A percentile compares a stretch with the other conserved stretches of the same genome.
These are phyloP conservation scores for Coregonus sp. DNA, from an alignment of 2,797 vertebrate genomes.

Conservation along the genomic window DNA sequence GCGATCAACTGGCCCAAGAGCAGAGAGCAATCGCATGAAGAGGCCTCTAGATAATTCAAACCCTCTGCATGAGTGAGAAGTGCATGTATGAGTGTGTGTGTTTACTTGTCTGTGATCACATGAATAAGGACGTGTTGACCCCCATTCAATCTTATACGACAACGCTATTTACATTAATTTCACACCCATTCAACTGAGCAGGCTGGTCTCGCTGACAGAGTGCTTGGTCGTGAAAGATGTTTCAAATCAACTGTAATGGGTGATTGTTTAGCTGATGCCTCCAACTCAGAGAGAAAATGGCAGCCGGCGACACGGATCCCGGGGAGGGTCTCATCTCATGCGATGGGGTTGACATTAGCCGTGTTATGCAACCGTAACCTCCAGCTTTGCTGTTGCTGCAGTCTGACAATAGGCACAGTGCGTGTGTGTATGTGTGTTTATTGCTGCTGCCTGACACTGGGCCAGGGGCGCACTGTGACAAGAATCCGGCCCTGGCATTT, in stretches of 20 bases:
- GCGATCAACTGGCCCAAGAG: background rate
- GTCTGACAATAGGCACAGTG: constrained; percentile 21
- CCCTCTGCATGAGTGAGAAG: background rate
- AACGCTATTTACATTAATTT: constrained; percentile 7
- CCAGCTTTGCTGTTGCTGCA: constrained; percentile 45
- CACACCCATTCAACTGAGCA: constrained; percentile 12
- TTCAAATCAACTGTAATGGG: constrained; percentile 25
- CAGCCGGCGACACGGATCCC: constrained; percentile 46
- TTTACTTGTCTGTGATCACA: background rate
- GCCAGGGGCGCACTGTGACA: no score
- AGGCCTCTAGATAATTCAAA: background rate
- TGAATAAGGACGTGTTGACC: constrained; percentile 19
- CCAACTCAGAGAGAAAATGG: constrained; percentile 38
- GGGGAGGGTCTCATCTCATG: constrained; percentile 45
- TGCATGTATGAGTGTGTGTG: background rate
- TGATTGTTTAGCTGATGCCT: constrained; percentile 43
- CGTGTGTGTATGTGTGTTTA: background rate
- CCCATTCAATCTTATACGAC: background rate
- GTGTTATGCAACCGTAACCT: constrained; percentile 67
- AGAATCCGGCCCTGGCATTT: no score
- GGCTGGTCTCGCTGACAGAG: background rate
- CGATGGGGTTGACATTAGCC: constrained; percentile 61
- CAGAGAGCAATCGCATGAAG: background rate
- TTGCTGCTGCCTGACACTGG: background rate
- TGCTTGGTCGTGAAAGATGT: background rate